phyloP scores from a whole-genome alignment of 30 jellyfish, hydroid and myxozoan genomes.

The Chrysaora quinquecirrha region DNA sequence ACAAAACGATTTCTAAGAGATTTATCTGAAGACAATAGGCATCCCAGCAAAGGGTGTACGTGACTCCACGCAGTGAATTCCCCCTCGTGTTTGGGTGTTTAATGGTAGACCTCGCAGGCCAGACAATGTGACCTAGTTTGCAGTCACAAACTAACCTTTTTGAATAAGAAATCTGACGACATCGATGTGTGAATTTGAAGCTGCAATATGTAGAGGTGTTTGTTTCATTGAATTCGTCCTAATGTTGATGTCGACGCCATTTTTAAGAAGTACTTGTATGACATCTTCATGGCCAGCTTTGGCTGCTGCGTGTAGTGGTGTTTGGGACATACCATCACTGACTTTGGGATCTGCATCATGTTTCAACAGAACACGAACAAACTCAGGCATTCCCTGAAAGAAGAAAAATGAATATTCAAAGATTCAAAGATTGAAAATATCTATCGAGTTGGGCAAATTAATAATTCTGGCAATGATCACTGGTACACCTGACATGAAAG shows the following conservation, averaged over 20 bases:
- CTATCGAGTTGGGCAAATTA: background rate
- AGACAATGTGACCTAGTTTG: too few species aligned
- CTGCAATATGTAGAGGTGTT: constrained; percentile 84
- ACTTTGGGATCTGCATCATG: constrained; percentile 71
- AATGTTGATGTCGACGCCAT: constrained; percentile 73
- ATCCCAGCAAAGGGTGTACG: too few species aligned
- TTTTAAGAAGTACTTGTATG: constrained; percentile 28
- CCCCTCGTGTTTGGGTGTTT: too few species aligned
- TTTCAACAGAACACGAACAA: constrained; percentile 54
- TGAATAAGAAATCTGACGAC: constrained; percentile 53
- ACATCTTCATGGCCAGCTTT: constrained; percentile 76
- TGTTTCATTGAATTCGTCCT: constrained; percentile 38
- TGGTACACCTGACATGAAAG: too few species aligned
- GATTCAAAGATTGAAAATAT: background rate
- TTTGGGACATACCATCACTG: constrained; percentile 43
- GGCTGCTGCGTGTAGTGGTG: constrained; percentile 87
- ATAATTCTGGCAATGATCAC: too few species aligned
- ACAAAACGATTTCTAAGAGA: too few species aligned
- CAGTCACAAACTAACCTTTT: constrained; percentile 41
- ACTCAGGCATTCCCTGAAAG: constrained; percentile 80
- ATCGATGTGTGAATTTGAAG: constrained; percentile 46
- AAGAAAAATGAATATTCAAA: background rate
- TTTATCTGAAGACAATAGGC: too few species aligned
- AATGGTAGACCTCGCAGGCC: too few species aligned
- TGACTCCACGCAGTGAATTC: too few species aligned